Conservation (phyloP, 2,888 invertebrate genomes). For the Drosophila anomalata region DNA sequence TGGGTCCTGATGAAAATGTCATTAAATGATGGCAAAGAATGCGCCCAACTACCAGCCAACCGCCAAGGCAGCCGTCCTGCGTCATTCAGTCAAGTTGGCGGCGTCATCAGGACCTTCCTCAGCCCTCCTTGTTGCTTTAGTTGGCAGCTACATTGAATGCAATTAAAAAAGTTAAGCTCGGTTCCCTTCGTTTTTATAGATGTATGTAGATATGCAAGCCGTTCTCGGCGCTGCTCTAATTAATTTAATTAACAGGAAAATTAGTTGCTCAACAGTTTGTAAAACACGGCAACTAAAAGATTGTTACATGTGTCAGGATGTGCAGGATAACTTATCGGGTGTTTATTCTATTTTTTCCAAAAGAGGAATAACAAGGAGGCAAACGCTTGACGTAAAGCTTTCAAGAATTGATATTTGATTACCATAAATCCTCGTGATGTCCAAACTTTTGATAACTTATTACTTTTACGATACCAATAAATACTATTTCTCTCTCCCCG, state of each 20-base stretch:
- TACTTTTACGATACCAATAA: conserved; percentile 10
- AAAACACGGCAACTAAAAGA: conserved; percentile 39
- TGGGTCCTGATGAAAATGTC: conserved; percentile 68
- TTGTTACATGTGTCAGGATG: conserved; percentile 40
- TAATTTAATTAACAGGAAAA: conserved; percentile 79
- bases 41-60: conserved; percentile 21
- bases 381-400: not conserved
- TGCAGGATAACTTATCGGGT: conserved; percentile 5
- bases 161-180: conserved; percentile 71
- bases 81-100: conserved; percentile 52
- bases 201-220: conserved; percentile 10
- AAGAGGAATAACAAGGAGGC: not conserved
- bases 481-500: not conserved
- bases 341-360: conserved; percentile 1
- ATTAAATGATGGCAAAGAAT: conserved; percentile 68
- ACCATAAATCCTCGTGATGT: not conserved
- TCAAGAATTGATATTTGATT: conserved; percentile 1
- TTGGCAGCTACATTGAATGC: conserved; percentile 74
- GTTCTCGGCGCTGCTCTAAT: conserved; percentile 53
- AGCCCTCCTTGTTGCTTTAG: conserved; percentile 34
- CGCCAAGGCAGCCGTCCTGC: conserved; percentile 13
- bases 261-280: conserved; percentile 67
- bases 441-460: conserved; percentile 4
- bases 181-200: conserved; percentile 11
- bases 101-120: conserved; percentile 44